phyloP scores from a whole-genome alignment of 1,140 invertebrate genomes.

The Druon quercuslanigerum region DNA sequence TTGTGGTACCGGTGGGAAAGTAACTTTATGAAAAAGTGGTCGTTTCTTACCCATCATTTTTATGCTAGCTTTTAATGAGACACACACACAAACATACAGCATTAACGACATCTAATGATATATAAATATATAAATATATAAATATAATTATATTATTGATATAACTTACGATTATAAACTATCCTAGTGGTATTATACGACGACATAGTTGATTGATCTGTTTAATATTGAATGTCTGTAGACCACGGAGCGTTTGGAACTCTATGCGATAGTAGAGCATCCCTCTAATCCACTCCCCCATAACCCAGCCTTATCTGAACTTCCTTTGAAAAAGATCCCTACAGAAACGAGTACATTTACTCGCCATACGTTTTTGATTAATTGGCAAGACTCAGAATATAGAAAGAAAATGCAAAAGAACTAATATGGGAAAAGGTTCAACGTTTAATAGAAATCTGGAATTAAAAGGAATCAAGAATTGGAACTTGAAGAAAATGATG shows the following conservation, averaged over 20 bases:
- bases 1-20: constrained; percentile 64
- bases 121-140: constrained; percentile 64
- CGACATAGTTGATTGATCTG: constrained; percentile 76
- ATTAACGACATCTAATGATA: constrained; percentile 72
- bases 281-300: constrained; percentile 38
- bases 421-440: neutral
- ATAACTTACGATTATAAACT: constrained; percentile 75
- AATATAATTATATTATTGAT: constrained; percentile 76
- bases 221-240: constrained; percentile 77
- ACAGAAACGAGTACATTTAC: constrained; percentile 24
- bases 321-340: neutral
- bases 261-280: constrained; percentile 73
- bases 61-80: constrained; percentile 73
- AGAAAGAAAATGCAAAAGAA: neutral
- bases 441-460: neutral
- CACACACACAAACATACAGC: constrained; percentile 64
- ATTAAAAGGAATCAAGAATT: neutral
- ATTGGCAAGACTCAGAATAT: constrained; percentile 17
- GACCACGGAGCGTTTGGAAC: constrained; percentile 76
- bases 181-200: constrained; percentile 74
- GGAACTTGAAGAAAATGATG: neutral
- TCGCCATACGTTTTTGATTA: neutral
- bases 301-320: neutral
- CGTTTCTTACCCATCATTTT: constrained; percentile 76
- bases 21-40: constrained; percentile 69